Evolutionary conservation across 2,888 invertebrate species (phyloP).

Genomic region (Cancer borealis): DNA sequence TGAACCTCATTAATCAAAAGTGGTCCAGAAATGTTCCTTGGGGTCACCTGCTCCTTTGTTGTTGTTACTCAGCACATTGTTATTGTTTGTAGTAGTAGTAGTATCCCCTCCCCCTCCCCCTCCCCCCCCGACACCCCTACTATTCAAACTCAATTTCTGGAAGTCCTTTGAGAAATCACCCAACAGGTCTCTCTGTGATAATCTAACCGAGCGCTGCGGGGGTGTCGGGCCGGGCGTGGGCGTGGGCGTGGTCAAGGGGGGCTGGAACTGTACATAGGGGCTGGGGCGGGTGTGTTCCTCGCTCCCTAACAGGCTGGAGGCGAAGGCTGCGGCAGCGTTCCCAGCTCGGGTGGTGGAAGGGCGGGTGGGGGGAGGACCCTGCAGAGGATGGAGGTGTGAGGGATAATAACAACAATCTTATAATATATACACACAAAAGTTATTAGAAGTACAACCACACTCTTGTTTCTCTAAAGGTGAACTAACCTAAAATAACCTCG

Average conservation of each 20-base stretch:
- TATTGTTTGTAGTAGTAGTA: background rate
- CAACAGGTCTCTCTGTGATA: conserved; percentile 68
- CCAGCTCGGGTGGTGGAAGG: conserved; percentile 59
- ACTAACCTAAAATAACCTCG: too few relatives aligned
- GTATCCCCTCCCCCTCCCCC: too few relatives aligned
- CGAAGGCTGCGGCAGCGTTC: conserved; percentile 64
- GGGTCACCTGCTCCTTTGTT: background rate
- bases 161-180: conserved; percentile 76
- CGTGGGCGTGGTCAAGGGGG: conserved; percentile 40
- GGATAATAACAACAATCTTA: background rate
- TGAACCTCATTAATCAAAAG: background rate
- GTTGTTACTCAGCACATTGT: background rate
- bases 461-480: too few relatives aligned
- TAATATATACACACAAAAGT: too few relatives aligned
- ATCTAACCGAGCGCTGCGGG: conserved; percentile 59
- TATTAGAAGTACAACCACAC: too few relatives aligned
- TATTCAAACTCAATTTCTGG: conserved; percentile 67
- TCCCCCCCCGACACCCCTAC: too few relatives aligned
- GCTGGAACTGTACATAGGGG: conserved; percentile 69
- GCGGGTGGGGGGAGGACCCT: background rate
- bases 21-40: background rate
- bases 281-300: background rate
- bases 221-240: background rate
- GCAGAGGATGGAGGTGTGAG: background rate
- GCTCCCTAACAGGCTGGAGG: conserved; percentile 54